Evolutionary conservation across 2,888 invertebrate genomes (phyloP).

Genomic region (Amphipyra berbera): DNA sequence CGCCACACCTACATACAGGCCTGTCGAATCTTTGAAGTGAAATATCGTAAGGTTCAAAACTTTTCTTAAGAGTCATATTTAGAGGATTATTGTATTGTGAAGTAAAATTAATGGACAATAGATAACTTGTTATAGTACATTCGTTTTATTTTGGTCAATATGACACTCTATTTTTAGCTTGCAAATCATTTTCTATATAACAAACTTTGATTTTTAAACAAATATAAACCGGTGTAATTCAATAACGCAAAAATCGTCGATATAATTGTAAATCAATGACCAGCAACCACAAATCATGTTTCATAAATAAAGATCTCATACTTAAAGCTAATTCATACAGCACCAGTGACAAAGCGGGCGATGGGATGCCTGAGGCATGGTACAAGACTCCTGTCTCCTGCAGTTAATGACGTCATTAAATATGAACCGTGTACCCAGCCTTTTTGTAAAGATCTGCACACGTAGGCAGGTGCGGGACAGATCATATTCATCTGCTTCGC

Average conservation of each 20-base stretch:
- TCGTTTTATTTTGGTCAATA: too few relatives aligned
- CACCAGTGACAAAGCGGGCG: slow-evolving; percentile 63
- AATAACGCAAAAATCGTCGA: neutral
- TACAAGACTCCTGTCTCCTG: slow-evolving; percentile 76
- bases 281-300: slow-evolving; percentile 9
- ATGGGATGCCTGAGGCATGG: slow-evolving; percentile 66
- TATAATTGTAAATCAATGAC: slow-evolving; percentile 1
- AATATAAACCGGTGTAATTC: neutral
- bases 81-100: too few relatives aligned
- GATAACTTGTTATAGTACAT: too few relatives aligned
- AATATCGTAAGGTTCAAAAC: slow-evolving; percentile 11
- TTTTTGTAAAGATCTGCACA: slow-evolving; percentile 58
- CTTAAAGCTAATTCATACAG: slow-evolving; percentile 54
- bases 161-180: too few relatives aligned
- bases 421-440: slow-evolving; percentile 74
- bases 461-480: slow-evolving; percentile 53
- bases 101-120: too few relatives aligned
- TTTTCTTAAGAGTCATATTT: neutral
- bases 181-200: too few relatives aligned
- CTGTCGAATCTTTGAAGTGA: slow-evolving; percentile 20
- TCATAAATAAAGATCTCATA: slow-evolving; percentile 40
- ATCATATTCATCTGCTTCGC: slow-evolving; percentile 56
- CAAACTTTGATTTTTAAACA: neutral
- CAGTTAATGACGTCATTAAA: slow-evolving; percentile 88
- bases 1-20: slow-evolving; percentile 60